Evolutionary conservation across 30 jellyfish, hydroid and myxozoan species (phyloP).

Genomic region (Aurelia sp.): DNA sequence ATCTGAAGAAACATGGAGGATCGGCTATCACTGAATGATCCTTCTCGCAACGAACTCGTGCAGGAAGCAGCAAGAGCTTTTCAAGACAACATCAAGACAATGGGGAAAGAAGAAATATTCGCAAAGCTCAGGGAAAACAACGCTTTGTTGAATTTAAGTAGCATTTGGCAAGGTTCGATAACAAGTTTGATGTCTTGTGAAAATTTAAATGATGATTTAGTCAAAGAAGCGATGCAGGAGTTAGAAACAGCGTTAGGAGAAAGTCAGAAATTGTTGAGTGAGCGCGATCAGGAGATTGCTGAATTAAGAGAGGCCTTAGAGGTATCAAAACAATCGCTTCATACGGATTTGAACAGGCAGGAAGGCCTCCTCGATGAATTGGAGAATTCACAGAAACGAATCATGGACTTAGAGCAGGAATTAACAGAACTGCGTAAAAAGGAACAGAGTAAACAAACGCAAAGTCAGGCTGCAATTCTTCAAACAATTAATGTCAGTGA

Average conservation of each 20-base stretch:
- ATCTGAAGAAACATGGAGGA: neutral
- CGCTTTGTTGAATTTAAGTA: slow-evolving; percentile 52
- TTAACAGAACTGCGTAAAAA: slow-evolving; percentile 17
- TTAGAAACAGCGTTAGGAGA: slow-evolving; percentile 92
- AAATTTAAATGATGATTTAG: slow-evolving; percentile 88
- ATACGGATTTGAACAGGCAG: slow-evolving; percentile 50
- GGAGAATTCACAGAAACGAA: slow-evolving; percentile 76
- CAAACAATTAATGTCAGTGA: slow-evolving; percentile 49
- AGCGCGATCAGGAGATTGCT: slow-evolving; percentile 85
- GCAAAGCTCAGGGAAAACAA: slow-evolving; percentile 40
- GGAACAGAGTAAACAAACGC: slow-evolving; percentile 24
- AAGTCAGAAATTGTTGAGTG: slow-evolving; percentile 69
- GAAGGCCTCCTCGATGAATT: slow-evolving; percentile 71
- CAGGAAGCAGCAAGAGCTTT: slow-evolving; percentile 44
- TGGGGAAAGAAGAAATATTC: slow-evolving; percentile 35
- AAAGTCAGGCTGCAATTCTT: slow-evolving; percentile 10
- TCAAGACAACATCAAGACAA: slow-evolving; percentile 37
- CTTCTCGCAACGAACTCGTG: slow-evolving; percentile 7
- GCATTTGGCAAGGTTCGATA: slow-evolving; percentile 87
- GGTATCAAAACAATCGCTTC: slow-evolving; percentile 38
- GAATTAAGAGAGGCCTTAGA: slow-evolving; percentile 64
- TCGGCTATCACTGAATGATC: neutral
- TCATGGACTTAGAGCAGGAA: slow-evolving; percentile 75
- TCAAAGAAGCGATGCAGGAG: slow-evolving; percentile 89
- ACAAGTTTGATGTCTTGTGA: slow-evolving; percentile 87